Percentiles rank a stretch among this genome's conserved stretches.
Conservation (phyloP, 2,888 invertebrate genomes). For the Torymus auratus region DNA sequence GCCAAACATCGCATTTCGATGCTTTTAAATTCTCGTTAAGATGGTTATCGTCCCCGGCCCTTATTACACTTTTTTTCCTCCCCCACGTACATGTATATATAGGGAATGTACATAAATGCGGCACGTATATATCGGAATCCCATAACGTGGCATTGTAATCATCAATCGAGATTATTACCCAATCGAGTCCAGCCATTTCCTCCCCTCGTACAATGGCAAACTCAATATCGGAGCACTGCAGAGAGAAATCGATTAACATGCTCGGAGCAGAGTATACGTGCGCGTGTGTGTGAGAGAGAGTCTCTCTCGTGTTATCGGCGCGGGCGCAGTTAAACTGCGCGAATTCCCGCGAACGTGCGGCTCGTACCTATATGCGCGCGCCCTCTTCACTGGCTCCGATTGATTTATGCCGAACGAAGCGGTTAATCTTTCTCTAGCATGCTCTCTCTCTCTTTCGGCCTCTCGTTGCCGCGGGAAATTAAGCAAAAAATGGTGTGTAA, state of each 20-base stretch:
- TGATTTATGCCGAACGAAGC: conserved; percentile 45
- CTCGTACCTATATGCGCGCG: conserved; percentile 12
- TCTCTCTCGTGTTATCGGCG: conserved; percentile 30
- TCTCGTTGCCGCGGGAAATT: neutral
- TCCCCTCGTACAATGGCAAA: conserved; percentile 41
- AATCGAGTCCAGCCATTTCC: conserved; percentile 44
- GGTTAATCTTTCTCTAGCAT: neutral
- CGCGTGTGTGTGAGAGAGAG: neutral
- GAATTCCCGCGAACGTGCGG: conserved; percentile 40
- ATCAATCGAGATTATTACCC: conserved; percentile 53
- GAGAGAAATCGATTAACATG: conserved; percentile 51
- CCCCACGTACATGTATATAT: no score
- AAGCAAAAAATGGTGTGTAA: neutral
- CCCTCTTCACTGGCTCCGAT: conserved; percentile 12
- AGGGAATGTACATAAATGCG: neutral
- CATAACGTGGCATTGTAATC: conserved; percentile 44
- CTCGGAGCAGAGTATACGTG: neutral
- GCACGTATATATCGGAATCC: conserved; percentile 15
- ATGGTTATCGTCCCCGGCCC: no score
- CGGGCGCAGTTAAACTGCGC: conserved; percentile 31
- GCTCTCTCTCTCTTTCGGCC: neutral
- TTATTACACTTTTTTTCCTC: no score
- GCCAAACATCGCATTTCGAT: no score
- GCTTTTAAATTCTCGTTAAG: no score
- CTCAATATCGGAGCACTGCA: conserved; percentile 33